Conservation (phyloP, 2,888 invertebrate species). For the Blastobasis adustella region DNA sequence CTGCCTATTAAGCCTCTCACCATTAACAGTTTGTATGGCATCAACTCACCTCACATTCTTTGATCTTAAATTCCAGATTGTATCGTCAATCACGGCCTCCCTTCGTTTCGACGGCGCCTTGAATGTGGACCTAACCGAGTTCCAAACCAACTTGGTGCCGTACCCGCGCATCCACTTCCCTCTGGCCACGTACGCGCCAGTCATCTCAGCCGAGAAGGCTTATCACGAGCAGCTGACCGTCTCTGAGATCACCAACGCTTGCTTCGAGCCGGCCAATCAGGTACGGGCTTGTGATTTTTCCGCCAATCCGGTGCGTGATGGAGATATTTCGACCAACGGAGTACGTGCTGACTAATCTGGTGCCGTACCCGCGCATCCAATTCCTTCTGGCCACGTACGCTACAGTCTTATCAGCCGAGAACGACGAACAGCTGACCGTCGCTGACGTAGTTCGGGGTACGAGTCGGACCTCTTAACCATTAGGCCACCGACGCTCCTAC, state of each 20-base stretch:
- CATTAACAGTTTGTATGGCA: too few relatives aligned
- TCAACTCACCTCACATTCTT: too few relatives aligned
- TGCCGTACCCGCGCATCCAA: conserved; percentile 87
- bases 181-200: conserved; percentile 91
- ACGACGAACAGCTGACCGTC: conserved; percentile 93
- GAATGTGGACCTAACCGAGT: conserved; percentile 95
- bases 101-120: conserved; percentile 93
- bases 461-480: too few relatives aligned
- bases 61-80: conserved; percentile 76
- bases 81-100: conserved; percentile 94
- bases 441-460: too few relatives aligned
- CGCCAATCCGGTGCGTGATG: conserved; percentile 79
- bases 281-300: too few relatives aligned
- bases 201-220: conserved; percentile 94
- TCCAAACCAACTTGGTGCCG: conserved; percentile 94
- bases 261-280: conserved; percentile 96
- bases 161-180: conserved; percentile 98
- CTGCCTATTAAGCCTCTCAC: too few relatives aligned
- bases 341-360: conserved; percentile 84
- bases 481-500: too few relatives aligned
- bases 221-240: conserved; percentile 94
- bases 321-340: too few relatives aligned
- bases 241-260: conserved; percentile 94
- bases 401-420: conserved; percentile 93
- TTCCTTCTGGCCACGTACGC: conserved; percentile 95